These are phyloP conservation scores for Megalonaias nervosa DNA, from an alignment of 1,140 invertebrate genomes.

Conservation along the genomic window DNA sequence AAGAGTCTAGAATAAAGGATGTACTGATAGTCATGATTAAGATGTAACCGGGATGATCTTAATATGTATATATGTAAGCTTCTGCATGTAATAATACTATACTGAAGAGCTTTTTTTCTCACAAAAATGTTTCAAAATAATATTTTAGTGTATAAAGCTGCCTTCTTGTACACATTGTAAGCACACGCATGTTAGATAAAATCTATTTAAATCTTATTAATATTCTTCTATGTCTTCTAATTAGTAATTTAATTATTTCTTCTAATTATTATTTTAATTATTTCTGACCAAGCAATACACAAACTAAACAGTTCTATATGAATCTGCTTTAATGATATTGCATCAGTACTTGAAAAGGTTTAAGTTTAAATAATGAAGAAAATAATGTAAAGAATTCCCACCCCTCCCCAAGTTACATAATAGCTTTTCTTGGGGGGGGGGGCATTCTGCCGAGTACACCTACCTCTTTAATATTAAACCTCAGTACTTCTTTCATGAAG, in stretches of 20 bases:
- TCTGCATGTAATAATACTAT: too few relatives aligned
- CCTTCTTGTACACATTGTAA: not conserved
- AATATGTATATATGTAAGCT: too few relatives aligned
- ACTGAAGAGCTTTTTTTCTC: too few relatives aligned
- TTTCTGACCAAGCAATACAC: not conserved
- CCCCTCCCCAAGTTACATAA: not conserved
- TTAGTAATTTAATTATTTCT: too few relatives aligned
- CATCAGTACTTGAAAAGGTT: not conserved
- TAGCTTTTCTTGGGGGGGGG: not conserved
- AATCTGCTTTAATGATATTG: not conserved
- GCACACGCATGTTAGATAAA: too few relatives aligned
- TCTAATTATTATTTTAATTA: too few relatives aligned
- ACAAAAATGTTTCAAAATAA: too few relatives aligned
- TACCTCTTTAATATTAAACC: constrained; percentile 87
- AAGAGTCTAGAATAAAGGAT: not conserved
- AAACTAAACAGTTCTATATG: not conserved
- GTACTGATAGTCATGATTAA: too few relatives aligned
- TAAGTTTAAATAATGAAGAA: not conserved
- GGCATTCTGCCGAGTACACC: not conserved
- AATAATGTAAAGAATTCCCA: too few relatives aligned
- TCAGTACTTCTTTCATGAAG: constrained; percentile 92
- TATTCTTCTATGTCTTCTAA: too few relatives aligned
- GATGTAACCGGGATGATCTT: not conserved
- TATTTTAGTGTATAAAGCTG: too few relatives aligned
- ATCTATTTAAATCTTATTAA: too few relatives aligned